Conservation (phyloP, 2,797 vertebrate genomes). For the Xyrichtys novacula region DNA sequence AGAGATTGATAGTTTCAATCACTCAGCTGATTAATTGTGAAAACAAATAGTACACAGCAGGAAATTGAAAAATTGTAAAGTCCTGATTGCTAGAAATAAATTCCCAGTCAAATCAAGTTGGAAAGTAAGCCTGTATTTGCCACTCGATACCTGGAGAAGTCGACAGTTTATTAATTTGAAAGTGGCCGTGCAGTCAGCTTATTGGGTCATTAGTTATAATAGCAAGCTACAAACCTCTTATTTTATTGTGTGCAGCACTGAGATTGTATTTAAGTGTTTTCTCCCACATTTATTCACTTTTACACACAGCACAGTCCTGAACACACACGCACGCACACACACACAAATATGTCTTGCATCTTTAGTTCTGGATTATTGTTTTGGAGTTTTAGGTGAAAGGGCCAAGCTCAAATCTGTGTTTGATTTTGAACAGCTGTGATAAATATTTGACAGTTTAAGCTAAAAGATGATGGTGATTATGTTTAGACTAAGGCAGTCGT, state of each 20-base stretch:
- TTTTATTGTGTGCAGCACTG: not conserved
- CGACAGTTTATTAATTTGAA: slow-evolving; percentile 29
- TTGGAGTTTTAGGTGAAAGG: too few species aligned
- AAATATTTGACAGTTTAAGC: too few species aligned
- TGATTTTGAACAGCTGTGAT: not conserved
- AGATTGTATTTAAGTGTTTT: not conserved
- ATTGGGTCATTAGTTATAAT: slow-evolving; percentile 37
- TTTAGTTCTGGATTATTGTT: too few species aligned
- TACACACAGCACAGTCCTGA: not conserved
- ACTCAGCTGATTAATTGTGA: slow-evolving; percentile 43
- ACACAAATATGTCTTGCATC: too few species aligned
- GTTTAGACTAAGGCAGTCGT: not conserved
- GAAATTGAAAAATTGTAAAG: slow-evolving; percentile 33
- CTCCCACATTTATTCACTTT: not conserved
- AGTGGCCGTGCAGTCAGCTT: not conserved
- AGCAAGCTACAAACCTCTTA: not conserved
- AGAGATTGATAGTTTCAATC: slow-evolving; percentile 48
- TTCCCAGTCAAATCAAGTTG: slow-evolving; percentile 33
- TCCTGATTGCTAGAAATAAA: slow-evolving; percentile 32
- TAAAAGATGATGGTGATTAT: not conserved
- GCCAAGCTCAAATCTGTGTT: not conserved
- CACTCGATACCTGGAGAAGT: slow-evolving; percentile 21
- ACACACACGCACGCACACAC: too few species aligned
- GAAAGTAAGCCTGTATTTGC: slow-evolving; percentile 19
- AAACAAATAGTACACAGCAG: slow-evolving; percentile 47